Base-by-base conservation (phyloP, 2,888 invertebrate species). In the Saturnia pavonia region DNA sequence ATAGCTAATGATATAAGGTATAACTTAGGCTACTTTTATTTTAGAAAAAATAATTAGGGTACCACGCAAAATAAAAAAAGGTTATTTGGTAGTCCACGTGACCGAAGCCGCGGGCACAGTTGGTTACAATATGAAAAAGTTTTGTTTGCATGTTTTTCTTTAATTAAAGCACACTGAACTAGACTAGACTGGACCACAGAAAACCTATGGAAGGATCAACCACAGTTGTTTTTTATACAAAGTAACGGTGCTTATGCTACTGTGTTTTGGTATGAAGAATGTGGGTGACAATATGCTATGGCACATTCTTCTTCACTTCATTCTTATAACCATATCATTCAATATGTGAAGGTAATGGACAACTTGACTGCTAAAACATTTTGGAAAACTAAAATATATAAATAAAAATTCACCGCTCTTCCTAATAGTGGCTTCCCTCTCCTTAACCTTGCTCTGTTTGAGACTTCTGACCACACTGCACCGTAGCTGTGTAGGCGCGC, bases 391-490 rank as follows among this genome's bases (percentile, higher is more conserved):
- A n/a, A n/a, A n/a, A n/a, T n/a, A 12, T 11, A 25, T 25, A 25
- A 57, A 12, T 27, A 6, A 60, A 60, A 69, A 81, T 91, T 89
- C 84, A 97, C 97, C 98, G 91, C 96, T 97, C 84, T 97, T 97
- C 77, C 96, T 95, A 27, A 96, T 95, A 74, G 96, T 96, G 74
- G 96, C 95, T 1, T 96, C 95, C 0, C 96, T 95, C 84, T 97
- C 97, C 80, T 97, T 97, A 14, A 96, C 94, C 25, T 95, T 92
- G 1, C 96, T 96, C 80, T 96, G 96, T 76, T 96, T 96, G 27
- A 96, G 95, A 89, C 97, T 98, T 80, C 96, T 96, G 9, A 99
- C 96, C 40, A 97, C 95, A 78, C 97, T 96, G 71, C 97, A 95
- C 75, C 96, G 92, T 42, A 99, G 94, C 27, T 96, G 96, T 1